Evolutionary conservation across 2,113 vertebrate species (phyloP), one percentile per base, ranked within the genome.

Genomic region (Clarias gariepinus): DNA sequence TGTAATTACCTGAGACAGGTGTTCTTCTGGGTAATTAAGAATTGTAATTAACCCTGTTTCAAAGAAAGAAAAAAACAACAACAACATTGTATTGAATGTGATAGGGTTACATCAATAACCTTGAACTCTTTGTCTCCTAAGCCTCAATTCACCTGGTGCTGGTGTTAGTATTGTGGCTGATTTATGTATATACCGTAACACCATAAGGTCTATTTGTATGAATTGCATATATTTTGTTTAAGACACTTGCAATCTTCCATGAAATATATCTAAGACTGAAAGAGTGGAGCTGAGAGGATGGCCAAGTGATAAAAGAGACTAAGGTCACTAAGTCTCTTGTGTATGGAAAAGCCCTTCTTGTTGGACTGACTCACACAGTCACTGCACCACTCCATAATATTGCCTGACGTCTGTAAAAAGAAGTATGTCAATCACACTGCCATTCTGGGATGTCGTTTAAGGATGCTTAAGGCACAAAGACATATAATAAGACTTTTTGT

Each of bases 261-360:
- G 36, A 74, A 10, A 13, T 25, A 64, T 61, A 41, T 15, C 3
- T 74, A 74, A 74, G 71, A 25, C 10, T 52, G 11, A 15, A 57
- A 74, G 63, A 82, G 88, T 74, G 28, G 79, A 58, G 77, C 84
- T 69, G 36, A 23, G 60, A 87, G 68, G 57, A 89, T 47, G 0
- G 33, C 85, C 91, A 92, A 36, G 89, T 93, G 92, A 93, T 86
- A 88, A 73, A 83, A 92, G 88, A 85, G 84, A 81, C 90, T 91
- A 91, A 91, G 91, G 93, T 93, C 91, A 91, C 81, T 73, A 81
- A 92, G 88, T 92, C 88, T 84, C 85, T 89, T 89, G 90, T 88
- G 90, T 88, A 87, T 91, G 91, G 90, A 91, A 94, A 92, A 93
- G 81, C 91, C 92, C 91, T 93, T 90, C 93, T 94, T 91, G 90